A percentile compares a stretch with the other conserved stretches of the same genome.
Evolutionary conservation across 2,888 invertebrate species (phyloP).

Genomic region (Gastrophysa polygoni): DNA sequence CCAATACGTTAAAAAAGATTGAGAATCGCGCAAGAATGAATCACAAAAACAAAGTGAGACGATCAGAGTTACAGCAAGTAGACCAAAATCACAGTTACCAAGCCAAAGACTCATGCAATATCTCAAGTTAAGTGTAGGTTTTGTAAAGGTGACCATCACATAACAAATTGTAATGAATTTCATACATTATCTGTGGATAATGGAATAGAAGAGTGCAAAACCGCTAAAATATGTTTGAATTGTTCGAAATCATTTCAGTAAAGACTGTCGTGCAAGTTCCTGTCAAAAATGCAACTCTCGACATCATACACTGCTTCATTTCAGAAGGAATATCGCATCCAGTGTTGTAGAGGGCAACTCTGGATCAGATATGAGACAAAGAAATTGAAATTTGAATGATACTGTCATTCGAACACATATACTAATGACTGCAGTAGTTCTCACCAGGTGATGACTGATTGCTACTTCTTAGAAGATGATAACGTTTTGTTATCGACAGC

Average conservation of each 20-base stretch:
- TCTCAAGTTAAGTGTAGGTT: slow-evolving; percentile 2
- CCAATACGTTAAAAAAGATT: not conserved
- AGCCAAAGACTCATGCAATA: not conserved
- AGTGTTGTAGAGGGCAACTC: not conserved
- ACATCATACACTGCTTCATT: slow-evolving; percentile 12
- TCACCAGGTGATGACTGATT: not conserved
- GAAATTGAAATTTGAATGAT: not conserved
- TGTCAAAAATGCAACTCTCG: slow-evolving; percentile 3
- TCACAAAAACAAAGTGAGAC: not conserved
- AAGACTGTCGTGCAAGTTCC: slow-evolving; percentile 2
- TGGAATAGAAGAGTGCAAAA: not conserved
- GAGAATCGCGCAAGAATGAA: not conserved
- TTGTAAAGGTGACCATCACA: slow-evolving; percentile 4
- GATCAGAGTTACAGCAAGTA: not conserved
- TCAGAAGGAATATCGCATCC: not conserved
- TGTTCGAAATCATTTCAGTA: slow-evolving; percentile 6
- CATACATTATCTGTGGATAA: not conserved
- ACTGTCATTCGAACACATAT: not conserved
- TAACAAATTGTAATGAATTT: slow-evolving; percentile 4
- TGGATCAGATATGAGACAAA: not conserved
- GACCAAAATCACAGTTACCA: too few relatives aligned
- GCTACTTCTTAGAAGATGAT: not conserved
- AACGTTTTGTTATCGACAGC: slow-evolving; percentile 4
- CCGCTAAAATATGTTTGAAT: not conserved
- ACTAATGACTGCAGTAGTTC: not conserved